Conservation (phyloP, 1,140 invertebrate species). For the Drosophila littoralis region DNA sequence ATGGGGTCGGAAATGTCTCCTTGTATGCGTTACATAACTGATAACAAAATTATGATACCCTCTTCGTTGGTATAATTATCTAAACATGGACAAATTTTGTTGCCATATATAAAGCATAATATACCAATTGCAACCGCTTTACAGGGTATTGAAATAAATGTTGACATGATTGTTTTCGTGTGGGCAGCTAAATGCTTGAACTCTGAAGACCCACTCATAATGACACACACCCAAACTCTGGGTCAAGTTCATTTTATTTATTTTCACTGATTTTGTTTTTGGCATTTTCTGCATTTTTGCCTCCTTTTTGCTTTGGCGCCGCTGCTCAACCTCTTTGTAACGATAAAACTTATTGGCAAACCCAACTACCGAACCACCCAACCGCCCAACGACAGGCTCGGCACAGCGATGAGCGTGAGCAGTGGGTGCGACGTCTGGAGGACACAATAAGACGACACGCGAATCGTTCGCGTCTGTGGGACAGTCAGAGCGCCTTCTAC, state of each 20-base stretch:
- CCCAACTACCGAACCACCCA: constrained; percentile 20
- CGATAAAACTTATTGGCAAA: constrained; percentile 73
- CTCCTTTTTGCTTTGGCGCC: constrained; percentile 33
- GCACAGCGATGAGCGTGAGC: constrained; percentile 96
- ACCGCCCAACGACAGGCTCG: constrained; percentile 88
- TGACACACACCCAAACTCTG: not conserved
- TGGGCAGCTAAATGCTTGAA: constrained; percentile 20
- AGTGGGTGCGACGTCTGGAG: constrained; percentile 97
- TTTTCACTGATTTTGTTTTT: constrained; percentile 43
- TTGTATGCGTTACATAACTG: no score
- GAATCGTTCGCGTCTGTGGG: constrained; percentile 86
- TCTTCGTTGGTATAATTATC: no score
- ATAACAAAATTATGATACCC: no score
- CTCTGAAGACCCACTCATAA: constrained; percentile 1
- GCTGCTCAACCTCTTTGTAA: constrained; percentile 44
- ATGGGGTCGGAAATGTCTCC: no score
- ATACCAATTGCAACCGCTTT: no score
- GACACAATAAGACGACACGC: constrained; percentile 95
- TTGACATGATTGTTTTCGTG: no score
- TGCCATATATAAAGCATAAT: no score
- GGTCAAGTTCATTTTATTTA: not conserved
- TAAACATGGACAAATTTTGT: no score
- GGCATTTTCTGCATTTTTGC: constrained; percentile 19
- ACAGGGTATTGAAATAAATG: no score
- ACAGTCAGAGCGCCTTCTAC: constrained; percentile 78